Evolutionary conservation across 2,113 vertebrate genomes (phyloP), one percentile per base, ranked within the genome.

Genomic region (Chelonoidis abingdonii): DNA sequence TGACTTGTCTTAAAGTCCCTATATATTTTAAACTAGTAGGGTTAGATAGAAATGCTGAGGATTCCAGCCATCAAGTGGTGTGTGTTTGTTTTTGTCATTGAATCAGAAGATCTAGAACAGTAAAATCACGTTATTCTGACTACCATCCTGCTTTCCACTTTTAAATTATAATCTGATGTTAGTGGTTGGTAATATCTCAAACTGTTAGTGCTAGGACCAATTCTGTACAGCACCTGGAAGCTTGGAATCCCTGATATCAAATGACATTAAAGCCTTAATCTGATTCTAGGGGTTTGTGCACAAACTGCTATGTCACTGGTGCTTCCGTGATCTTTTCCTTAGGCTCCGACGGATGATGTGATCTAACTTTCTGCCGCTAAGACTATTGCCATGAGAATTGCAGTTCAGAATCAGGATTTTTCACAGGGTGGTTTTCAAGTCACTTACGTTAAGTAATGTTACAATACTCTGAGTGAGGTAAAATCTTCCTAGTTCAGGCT

Each of bases 211-310:
- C 72, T 27, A 24, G 22, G 27, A 76, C 72, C 24, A 24, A 27
- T 76, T 76, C 38, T 44, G 12, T 12, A 41, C 22, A 76, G 24
- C 12, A 41, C 38, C 24, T 14, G 22, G 44, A 14, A 44, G 22
- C 72, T 47, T 13, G 41, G 41, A 14, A 25, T 76, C 69, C 25
- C 31, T 4, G 7, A 69, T 31, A 6, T 25, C 24, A 0, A 3
- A 22, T 53, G 8, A 1, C 5, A 16, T 69, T 69, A 41, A 49
- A 84, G 47, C 31, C 1, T 21, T 6, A 8, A 29, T 0, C 9
- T 19, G 19, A 0, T 5, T 44, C 50, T 17, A 1, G n/a, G 47
- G 38, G 52, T 53, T 52, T 11, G 84, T 21, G 2, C 0, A 10
- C 13, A 12, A 10, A 53, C 59, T 50, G 14, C 72, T 69, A 35